phyloP scores from a whole-genome alignment of 1,140 invertebrate species.

The Polypedilum vanderplanki region DNA sequence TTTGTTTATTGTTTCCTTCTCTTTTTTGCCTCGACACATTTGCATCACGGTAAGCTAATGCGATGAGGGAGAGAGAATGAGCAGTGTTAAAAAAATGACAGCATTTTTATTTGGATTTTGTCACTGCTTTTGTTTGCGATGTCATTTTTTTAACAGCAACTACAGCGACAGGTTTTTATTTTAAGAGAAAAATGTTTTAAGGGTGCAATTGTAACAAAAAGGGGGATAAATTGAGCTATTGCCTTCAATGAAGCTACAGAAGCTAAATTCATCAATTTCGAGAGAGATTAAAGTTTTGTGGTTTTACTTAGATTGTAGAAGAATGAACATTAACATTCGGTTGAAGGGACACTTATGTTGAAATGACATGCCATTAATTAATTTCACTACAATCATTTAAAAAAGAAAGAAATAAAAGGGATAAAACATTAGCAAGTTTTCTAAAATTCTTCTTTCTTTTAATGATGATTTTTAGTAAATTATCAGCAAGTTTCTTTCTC shows the following conservation, averaged over 20 bases:
- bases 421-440: too few relatives aligned
- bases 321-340: too few relatives aligned
- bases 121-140: background rate
- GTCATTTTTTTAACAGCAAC: background rate
- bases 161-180: constrained; percentile 7
- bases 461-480: too few relatives aligned
- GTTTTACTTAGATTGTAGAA: too few relatives aligned
- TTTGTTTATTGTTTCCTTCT: constrained; percentile 21
- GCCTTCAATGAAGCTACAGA: background rate
- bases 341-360: too few relatives aligned
- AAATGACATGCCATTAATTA: too few relatives aligned
- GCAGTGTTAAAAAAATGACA: constrained; percentile 1
- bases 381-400: too few relatives aligned
- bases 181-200: background rate
- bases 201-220: background rate
- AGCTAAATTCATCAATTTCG: background rate
- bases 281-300: too few relatives aligned
- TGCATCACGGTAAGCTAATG: background rate
- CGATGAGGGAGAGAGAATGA: background rate
- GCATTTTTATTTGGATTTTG: constrained; percentile 10
- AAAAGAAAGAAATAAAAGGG: too few relatives aligned
- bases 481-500: too few relatives aligned
- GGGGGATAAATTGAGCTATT: background rate
- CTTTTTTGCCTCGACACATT: background rate
- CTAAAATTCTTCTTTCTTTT: too few relatives aligned